Base-by-base conservation (phyloP, 2,888 invertebrate species). In the Heliconius aoede region DNA sequence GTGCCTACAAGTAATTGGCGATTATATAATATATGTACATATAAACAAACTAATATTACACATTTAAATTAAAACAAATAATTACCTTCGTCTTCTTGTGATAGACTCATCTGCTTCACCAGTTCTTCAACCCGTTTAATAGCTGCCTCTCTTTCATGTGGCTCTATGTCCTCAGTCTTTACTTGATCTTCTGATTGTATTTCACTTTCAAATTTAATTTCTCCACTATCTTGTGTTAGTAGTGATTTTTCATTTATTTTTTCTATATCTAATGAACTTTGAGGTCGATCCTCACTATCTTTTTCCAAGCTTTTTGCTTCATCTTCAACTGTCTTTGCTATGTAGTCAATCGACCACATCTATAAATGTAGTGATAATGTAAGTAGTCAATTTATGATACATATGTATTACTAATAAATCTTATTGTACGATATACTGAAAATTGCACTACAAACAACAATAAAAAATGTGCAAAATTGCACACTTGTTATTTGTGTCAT, bases 261-360 rank as follows among this genome's bases (percentile, higher is more conserved):
- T 1, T 88, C 88, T 1, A 82, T 79, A 65, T 93, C 94, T 71
- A 90, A 83, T 28, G 90, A 91, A 71, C 81, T 86, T 1, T 88
- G 82, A 3, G 86, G 84, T 1, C 93, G 87, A 18, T 90, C 91
- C 3, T 87, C 79, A 77, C 88, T 90, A 1, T 82, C 82, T 8
- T 83, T 91, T 64, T 95, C 94, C 75, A 89, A 86, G 64, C 94
- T 95, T 78, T 95, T 95, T 65, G 89, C 87, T 51, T 94, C 95
- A 60, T 89, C 91, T 7, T 95, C 93, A 77, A 95, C 93, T 79
- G 89, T 86, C 82, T 91, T 90, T 80, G 94, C 85, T 68, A 98
- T 96, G 88, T 98, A 98, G 89, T 99, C 98, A 86, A 99, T 96
- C 15, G 98, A 98, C 99, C 99, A 99, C 99, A 99, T 99, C 98